Conservation (phyloP, 2,888 invertebrate genomes). For the Torymus aiolomorphi region DNA sequence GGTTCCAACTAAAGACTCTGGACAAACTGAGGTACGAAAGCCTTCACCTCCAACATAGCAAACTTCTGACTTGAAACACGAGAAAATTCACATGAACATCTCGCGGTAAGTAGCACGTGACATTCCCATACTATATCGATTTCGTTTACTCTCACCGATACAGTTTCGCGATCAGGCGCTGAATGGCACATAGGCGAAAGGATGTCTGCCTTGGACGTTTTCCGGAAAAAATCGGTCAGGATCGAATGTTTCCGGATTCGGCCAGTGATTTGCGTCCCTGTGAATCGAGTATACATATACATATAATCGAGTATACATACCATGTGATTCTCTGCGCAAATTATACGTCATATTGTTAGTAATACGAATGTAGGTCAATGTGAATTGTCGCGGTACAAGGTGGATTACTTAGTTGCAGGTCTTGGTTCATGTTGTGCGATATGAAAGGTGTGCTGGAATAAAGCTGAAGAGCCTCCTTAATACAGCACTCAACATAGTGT, state of each 20-base stretch:
- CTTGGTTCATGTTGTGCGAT: constrained; percentile 75
- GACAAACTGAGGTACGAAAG: constrained; percentile 60
- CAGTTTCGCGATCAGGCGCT: constrained; percentile 83
- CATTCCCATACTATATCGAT: background rate
- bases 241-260: constrained; percentile 81
- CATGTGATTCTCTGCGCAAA: constrained; percentile 73
- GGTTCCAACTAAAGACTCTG: constrained; percentile 66
- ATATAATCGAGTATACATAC: constrained; percentile 78
- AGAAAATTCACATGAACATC: background rate
- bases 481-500: constrained; percentile 78
- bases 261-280: constrained; percentile 81
- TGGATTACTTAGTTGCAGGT: constrained; percentile 73
- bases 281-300: constrained; percentile 80
- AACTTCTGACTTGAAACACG: constrained; percentile 62
- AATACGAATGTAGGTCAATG: too few species aligned
- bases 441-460: constrained; percentile 78
- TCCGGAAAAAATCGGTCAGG: constrained; percentile 84
- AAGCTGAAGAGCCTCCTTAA: constrained; percentile 78
- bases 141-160: constrained; percentile 77
- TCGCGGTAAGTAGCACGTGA: background rate
- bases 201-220: constrained; percentile 76
- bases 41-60: constrained; percentile 67
- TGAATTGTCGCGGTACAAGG: background rate
- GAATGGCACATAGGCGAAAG: too few species aligned
- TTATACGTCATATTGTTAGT: background rate